Evolutionary conservation across 2,797 vertebrate species (phyloP).

Genomic region (Sphenopsis melanotis): DNA sequence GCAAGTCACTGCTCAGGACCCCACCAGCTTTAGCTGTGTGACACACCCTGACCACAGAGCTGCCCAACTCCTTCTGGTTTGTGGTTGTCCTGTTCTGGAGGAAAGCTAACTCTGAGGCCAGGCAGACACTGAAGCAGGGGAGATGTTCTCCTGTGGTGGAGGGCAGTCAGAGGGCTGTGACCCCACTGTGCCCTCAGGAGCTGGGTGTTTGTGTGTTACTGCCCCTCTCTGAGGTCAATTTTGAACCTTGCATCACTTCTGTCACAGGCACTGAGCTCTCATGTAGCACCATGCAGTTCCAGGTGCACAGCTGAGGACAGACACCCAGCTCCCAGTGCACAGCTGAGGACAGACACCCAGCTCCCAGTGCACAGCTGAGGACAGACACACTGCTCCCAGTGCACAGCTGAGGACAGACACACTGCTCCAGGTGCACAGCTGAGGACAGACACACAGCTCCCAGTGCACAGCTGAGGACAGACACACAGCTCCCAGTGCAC

Average conservation of each 20-base stretch:
- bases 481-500: too few relatives aligned
- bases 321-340: fast-evolving
- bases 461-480: fast-evolving
- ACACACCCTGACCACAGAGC: neutral
- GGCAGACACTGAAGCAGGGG: fast-evolving
- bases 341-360: neutral
- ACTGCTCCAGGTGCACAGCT: neutral
- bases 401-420: neutral
- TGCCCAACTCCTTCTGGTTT: neutral
- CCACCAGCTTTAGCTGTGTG: fast-evolving
- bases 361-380: neutral
- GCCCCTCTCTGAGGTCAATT: neutral
- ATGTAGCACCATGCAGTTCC: fast-evolving
- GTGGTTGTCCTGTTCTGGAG: neutral
- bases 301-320: neutral
- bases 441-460: neutral
- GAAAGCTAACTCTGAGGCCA: neutral
- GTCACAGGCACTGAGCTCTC: neutral
- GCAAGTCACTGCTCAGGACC: neutral
- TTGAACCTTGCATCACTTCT: neutral
- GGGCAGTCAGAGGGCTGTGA: neutral
- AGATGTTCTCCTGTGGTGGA: fast-evolving
- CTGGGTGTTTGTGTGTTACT: neutral
- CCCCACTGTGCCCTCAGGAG: fast-evolving
- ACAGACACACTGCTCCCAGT: fast-evolving